Percentiles rank a stretch among this genome's conserved stretches.
Conservation (phyloP, 2,888 invertebrate species). For the Drosophila kambysellisi region DNA sequence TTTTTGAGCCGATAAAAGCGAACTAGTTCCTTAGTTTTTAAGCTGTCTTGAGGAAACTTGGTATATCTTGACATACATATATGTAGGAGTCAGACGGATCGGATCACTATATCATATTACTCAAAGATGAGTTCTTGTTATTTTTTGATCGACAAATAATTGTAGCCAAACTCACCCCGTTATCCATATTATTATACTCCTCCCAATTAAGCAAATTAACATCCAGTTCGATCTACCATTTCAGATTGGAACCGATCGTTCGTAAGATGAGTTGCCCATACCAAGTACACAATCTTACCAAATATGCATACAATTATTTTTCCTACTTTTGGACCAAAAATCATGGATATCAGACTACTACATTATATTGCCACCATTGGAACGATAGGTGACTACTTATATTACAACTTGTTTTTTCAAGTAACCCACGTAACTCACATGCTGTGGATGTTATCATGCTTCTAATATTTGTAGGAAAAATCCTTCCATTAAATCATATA, state of each 20-base stretch:
- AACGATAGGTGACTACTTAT: neutral
- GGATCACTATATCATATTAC: neutral
- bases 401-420: neutral
- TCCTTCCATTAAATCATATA: neutral
- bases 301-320: neutral
- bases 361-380: rapidly evolving
- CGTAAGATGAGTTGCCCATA: neutral
- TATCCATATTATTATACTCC: neutral
- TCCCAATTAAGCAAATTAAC: neutral
- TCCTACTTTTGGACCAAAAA: too few relatives aligned
- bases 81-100: neutral
- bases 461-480: neutral
- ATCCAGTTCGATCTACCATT: neutral
- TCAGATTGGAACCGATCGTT: neutral
- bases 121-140: neutral
- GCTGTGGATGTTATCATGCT: neutral
- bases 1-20: neutral
- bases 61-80: neutral
- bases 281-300: neutral
- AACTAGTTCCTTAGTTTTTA: rapidly evolving
- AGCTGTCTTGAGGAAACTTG: neutral
- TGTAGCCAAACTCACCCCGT: neutral
- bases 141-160: neutral
- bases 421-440: neutral
- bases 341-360: too few relatives aligned